Base-by-base conservation (phyloP, 2,888 invertebrate species). In the Nasonovia ribisnigri region DNA sequence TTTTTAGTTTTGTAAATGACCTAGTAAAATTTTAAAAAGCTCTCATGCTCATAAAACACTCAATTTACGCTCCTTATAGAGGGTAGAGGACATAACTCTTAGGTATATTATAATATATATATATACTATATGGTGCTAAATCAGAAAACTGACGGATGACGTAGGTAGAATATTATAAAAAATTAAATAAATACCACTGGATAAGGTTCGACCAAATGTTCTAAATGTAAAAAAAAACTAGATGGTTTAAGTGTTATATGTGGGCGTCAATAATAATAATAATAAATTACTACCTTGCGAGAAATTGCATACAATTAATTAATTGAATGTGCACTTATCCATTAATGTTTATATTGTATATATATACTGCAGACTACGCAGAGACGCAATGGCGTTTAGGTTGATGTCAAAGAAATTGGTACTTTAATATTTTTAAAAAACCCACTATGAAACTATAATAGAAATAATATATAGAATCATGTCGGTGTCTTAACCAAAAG, bases 271-370 rank as follows among this genome's bases (percentile, higher is more conserved):
- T 46, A 36, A 36, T 46, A 86, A 86, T 86, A 36, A 36, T 46
- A 86, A 86, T 86, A 48, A n/a, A 86, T 86, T 46, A 86, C 43
- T 86, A n/a, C 36, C 11, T 11, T 29, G 6, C 29, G 2, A 86
- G 86, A 46, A 86, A 86, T 46, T 46, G 86, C 13, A 43, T 86
- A 43, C 46, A 46, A 86, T 86, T 84, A 84, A 43, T 84, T 84
- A 42, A 84, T 43, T 84, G 43, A 43, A 43, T 43, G 84, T 43
- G 26, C 43, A 57, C 8, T 84, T 84, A 43, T 84, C 54, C 54
- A 54, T 54, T 54, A 84, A 67, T 67, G 67, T 67, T 29, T 67
- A 67, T 67, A 67, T 67, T n/a, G n/a, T n/a, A n/a, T n/a, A 11
- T 11, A 20, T 54, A 20, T 2, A 77, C 20, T 77, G 1, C 36